Base-by-base conservation (phyloP, 30 jellyfish, hydroid and myxozoan genomes). In the Catostylus mosaicus region DNA sequence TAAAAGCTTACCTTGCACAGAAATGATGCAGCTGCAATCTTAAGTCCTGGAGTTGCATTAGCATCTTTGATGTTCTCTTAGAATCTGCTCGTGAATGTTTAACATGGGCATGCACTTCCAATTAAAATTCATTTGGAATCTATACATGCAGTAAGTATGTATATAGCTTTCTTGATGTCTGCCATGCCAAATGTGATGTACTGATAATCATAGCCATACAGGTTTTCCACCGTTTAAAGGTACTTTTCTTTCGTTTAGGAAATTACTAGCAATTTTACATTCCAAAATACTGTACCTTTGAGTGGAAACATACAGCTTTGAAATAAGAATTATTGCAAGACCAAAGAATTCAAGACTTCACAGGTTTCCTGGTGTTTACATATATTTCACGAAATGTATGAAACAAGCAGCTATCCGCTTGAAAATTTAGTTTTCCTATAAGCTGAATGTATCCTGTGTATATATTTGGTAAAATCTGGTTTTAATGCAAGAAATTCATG, bases 331-430 rank as follows among this genome's bases (percentile, higher is more conserved):
- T 59, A 59, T 59, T 22, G 63, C 63, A 50, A 50, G 63, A 50
- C 63, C 20, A 10, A 27, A 59, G 71, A 50, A 6, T 59, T 16
- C 24, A 59, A 59, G 19, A 23, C 71, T 59, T 59, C 19, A 18
- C 26, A 1, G 71, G 10, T 59, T 59, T 59, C 26, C 71, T 3
- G n/a, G n/a, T n/a, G n/a, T n/a, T n/a, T 37, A 52, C 19, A n/a
- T 10, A 52, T n/a, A 52, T 52, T 52, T 52, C 67, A n/a, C 67
- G 67, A 59, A 59, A 27, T 24, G 38, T 22, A 18, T 24, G 71
- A 59, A 59, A 59, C 71, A 6, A 59, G 38, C 71, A 59, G 71
- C 38, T 7, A 59, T 22, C 71, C 71, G 19, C 37, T 27, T 22
- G 38, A 20, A 50, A 50, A n/a, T 4, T 4, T 50, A 50, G 19